These are phyloP conservation scores for Urophycis tenuis DNA, from an alignment of 2,797 vertebrate genomes.

Conservation along the genomic window DNA sequence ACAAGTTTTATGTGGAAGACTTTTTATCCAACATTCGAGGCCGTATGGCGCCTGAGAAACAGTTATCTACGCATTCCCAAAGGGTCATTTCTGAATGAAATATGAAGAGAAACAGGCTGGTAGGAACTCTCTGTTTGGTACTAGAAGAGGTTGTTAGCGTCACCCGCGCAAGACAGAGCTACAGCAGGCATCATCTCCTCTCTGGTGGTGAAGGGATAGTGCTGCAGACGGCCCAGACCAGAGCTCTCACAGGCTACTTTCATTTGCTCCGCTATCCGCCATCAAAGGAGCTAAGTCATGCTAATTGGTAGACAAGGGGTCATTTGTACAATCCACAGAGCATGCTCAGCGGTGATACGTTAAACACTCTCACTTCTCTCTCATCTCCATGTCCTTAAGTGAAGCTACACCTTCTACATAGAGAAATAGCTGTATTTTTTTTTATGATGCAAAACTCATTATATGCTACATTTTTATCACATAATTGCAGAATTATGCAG, in stretches of 20 bases:
- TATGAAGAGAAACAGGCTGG: background rate
- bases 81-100: background rate
- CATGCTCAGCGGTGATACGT: conserved; percentile 54
- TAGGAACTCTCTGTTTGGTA: background rate
- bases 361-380: conserved; percentile 13
- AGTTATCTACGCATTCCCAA: too few species aligned
- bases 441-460: background rate
- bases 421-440: background rate
- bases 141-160: background rate
- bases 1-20: too few species aligned
- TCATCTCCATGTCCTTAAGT: background rate
- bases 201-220: background rate
- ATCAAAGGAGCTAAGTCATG: conserved; percentile 65
- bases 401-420: conserved; percentile 13
- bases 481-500: background rate
- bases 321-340: conserved; percentile 58
- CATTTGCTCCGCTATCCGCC: conserved; percentile 49
- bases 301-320: conserved; percentile 56
- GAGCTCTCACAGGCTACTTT: background rate
- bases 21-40: too few species aligned
- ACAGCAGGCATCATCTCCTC: too few species aligned
- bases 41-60: too few species aligned
- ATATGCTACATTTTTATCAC: background rate
- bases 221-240: background rate
- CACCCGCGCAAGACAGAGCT: background rate